Evolutionary conservation across 2,888 invertebrate genomes (phyloP).

Genomic region (Neoscelio sp.): DNA sequence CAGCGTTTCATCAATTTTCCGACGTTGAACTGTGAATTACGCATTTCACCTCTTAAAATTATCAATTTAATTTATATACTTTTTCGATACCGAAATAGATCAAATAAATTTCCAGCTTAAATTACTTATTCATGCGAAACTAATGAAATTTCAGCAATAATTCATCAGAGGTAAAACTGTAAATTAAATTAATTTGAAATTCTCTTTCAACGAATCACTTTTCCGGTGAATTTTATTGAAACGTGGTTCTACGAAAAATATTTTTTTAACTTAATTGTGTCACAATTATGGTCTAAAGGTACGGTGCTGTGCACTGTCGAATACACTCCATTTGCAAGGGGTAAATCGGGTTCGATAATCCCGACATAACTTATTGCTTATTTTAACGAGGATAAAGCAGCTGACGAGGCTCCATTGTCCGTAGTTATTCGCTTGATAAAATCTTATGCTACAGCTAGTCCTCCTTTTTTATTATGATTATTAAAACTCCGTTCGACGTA

Average conservation of each 20-base stretch:
- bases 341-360: constrained; percentile 71
- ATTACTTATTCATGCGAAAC: too few species aligned
- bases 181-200: too few species aligned
- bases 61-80: too few species aligned
- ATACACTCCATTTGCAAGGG: constrained; percentile 68
- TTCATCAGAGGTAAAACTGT: too few species aligned
- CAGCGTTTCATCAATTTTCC: too few species aligned
- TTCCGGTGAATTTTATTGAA: neutral
- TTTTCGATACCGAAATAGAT: too few species aligned
- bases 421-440: constrained; percentile 80
- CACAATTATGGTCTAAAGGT: constrained; percentile 40
- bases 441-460: constrained; percentile 69
- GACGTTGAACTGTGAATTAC: too few species aligned
- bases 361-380: constrained; percentile 81
- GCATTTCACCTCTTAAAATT: too few species aligned
- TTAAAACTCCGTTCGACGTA: constrained; percentile 40
- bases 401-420: constrained; percentile 80
- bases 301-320: constrained; percentile 32
- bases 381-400: constrained; percentile 79
- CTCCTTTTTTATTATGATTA: constrained; percentile 76
- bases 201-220: too few species aligned
- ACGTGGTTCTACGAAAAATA: constrained; percentile 6
- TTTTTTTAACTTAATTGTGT: constrained; percentile 47
- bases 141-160: too few species aligned
- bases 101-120: too few species aligned